Conservation (phyloP, 2,113 vertebrate species). For the Chaenocephalus aceratus region DNA sequence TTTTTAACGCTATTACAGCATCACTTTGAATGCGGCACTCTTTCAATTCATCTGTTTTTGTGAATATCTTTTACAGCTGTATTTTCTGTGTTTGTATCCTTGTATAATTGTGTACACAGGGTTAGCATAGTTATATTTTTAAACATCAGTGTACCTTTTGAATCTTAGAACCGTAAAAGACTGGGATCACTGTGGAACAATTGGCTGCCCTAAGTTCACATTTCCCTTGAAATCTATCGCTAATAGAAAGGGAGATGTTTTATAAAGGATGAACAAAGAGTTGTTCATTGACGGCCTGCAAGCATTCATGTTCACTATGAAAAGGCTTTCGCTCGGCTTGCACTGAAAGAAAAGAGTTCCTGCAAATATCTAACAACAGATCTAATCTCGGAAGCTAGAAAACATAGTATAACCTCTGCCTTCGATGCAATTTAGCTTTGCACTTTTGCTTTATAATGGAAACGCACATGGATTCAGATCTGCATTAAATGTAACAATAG, state of each 20-base stretch:
- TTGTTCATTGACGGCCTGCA: background rate
- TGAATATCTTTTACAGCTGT: background rate
- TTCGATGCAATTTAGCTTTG: background rate
- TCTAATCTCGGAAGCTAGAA: background rate
- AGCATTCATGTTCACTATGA: background rate
- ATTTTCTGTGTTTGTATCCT: conserved; percentile 10
- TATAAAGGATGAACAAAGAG: too few relatives aligned
- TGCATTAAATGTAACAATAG: too few relatives aligned
- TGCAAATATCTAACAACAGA: background rate
- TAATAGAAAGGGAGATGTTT: background rate
- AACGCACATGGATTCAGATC: background rate
- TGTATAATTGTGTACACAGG: background rate
- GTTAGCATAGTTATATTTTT: background rate
- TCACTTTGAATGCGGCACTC: conserved; percentile 25
- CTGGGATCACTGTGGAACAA: conserved; percentile 5
- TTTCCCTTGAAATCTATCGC: conserved; percentile 15
- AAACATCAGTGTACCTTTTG: conserved; percentile 1
- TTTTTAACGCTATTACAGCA: conserved; percentile 6
- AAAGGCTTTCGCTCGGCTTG: background rate
- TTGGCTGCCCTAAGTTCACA: background rate
- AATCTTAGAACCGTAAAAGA: background rate
- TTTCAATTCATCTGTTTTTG: conserved; percentile 1
- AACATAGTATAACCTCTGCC: background rate
- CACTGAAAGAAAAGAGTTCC: background rate
- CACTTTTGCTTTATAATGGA: background rate